A percentile compares a stretch with the other conserved stretches of the same genome.
These are phyloP conservation scores for Nymphalis c-album DNA, from an alignment of 2,888 invertebrate species.

Conservation along the genomic window DNA sequence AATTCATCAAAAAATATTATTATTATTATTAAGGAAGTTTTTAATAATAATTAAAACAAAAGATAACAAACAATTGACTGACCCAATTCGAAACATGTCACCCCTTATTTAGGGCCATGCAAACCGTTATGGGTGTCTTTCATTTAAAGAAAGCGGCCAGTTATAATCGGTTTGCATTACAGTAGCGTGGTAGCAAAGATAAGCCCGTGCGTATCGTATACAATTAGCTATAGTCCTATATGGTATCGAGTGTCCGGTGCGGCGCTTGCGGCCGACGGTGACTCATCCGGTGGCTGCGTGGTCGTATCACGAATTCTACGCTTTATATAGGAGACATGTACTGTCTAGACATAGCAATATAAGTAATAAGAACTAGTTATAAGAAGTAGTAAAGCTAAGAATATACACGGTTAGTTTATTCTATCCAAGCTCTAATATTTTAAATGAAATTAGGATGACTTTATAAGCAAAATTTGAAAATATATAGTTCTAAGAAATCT, in stretches of 20 bases:
- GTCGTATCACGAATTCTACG: conserved; percentile 30
- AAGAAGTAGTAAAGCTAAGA: not conserved
- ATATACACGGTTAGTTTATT: not conserved
- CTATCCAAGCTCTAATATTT: too few relatives aligned
- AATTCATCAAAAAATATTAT: not conserved
- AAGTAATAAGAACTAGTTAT: not conserved
- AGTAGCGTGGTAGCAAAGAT: conserved; percentile 24
- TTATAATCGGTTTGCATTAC: conserved; percentile 15
- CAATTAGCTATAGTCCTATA: conserved; percentile 30
- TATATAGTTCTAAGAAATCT: not conserved
- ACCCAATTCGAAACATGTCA: conserved; percentile 30
- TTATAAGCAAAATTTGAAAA: too few relatives aligned
- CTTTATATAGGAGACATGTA: conserved; percentile 11
- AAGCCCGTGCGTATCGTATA: conserved; percentile 31
- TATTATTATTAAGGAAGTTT: not conserved
- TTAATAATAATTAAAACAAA: too few relatives aligned
- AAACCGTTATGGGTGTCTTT: conserved; percentile 31
- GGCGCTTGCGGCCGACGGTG: conserved; percentile 39
- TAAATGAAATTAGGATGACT: too few relatives aligned
- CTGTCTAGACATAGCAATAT: conserved; percentile 15
- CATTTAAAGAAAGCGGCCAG: conserved; percentile 25
- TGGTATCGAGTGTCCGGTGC: conserved; percentile 38
- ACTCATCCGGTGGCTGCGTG: conserved; percentile 43
- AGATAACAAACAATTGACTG: conserved; percentile 20
- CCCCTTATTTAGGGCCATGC: conserved; percentile 27